Base-by-base conservation (phyloP, 2,113 vertebrate genomes). In the Probosciger aterrimus region DNA sequence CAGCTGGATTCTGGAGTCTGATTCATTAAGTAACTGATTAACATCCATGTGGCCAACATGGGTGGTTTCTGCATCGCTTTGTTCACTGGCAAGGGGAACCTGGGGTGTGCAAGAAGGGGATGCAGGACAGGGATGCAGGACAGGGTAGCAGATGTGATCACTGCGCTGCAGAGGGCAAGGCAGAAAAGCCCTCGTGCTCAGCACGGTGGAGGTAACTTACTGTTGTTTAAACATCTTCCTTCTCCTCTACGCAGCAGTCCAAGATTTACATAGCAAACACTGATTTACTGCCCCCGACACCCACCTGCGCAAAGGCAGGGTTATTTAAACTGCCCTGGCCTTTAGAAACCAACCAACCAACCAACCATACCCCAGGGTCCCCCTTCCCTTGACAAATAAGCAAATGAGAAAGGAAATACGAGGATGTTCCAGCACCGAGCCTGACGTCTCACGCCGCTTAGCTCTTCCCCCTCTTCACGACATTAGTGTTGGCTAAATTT, bases 11-110 rank as follows among this genome's bases (percentile, higher is more conserved):
- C 47, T 47, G 18, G 69, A 53, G 62, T 11, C 30, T 31, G 80
- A 65, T 88, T 68, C 44, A 64, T 82, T 85, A 82, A 79, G 28
- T 50, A 71, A 62, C 50, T 84, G 92, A 82, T 87, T 41, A 87
- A 33, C 37, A 49, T 7, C 47, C 5, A 0, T 1, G 4, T 46
- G 23, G 30, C 75, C 57, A 15, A 10, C 4, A 1, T 0, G 1
- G 71, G 73, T 2, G 11, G 55, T 31, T 68, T 19, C 63, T 46
- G 52, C 14, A 5, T 35, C 0, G 0, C 62, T 85, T 43, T 62
- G 25, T 64, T 74, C 17, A 1, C 9, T 35, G 8, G 53, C 1
- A 11, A 49, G 19, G 60, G 65, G 78, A 64, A 3, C 9, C 9
- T 2, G 9, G 79, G 50, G 3, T 10, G 18, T 67, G 75, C 23